phyloP scores from a whole-genome alignment of 2,888 invertebrate genomes.

The Xanthorhoe spadicearia region DNA sequence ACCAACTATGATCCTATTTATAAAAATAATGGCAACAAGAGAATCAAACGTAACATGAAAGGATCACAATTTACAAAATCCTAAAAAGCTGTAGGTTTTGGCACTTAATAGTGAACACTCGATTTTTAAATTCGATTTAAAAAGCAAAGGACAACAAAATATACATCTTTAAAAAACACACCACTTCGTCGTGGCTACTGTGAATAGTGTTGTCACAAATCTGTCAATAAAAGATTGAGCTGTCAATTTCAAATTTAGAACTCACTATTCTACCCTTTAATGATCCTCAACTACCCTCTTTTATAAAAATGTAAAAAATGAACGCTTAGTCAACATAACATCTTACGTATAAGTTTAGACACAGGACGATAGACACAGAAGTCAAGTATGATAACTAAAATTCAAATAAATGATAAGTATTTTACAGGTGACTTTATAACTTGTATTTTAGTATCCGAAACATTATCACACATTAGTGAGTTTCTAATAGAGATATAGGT shows the following conservation, averaged over 20 bases:
- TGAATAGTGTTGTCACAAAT: too few species aligned
- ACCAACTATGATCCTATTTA: neutral
- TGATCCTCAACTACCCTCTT: constrained; percentile 20
- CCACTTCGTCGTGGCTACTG: too few species aligned
- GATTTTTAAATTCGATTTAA: constrained; percentile 50
- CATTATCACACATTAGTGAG: too few species aligned
- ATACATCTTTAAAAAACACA: constrained; percentile 41
- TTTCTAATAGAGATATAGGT: too few species aligned
- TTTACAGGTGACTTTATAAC: constrained; percentile 15
- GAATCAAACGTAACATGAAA: constrained; percentile 19
- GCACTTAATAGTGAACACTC: constrained; percentile 56
- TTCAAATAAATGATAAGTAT: constrained; percentile 14
- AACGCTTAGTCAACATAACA: constrained; percentile 22
- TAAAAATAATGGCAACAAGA: constrained; percentile 30
- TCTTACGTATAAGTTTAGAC: constrained; percentile 22
- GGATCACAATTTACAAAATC: constrained; percentile 1
- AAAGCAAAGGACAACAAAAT: constrained; percentile 43
- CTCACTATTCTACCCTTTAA: constrained; percentile 22
- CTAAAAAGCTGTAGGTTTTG: constrained; percentile 53
- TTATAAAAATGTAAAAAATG: constrained; percentile 41
- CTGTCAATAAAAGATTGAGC: constrained; percentile 1
- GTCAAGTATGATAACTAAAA: constrained; percentile 30
- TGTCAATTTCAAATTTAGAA: constrained; percentile 20
- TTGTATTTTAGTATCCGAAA: too few species aligned
- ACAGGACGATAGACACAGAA: constrained; percentile 33